Conservation (phyloP, 2,113 vertebrate species). For the Rhinichthys klamathensis region DNA sequence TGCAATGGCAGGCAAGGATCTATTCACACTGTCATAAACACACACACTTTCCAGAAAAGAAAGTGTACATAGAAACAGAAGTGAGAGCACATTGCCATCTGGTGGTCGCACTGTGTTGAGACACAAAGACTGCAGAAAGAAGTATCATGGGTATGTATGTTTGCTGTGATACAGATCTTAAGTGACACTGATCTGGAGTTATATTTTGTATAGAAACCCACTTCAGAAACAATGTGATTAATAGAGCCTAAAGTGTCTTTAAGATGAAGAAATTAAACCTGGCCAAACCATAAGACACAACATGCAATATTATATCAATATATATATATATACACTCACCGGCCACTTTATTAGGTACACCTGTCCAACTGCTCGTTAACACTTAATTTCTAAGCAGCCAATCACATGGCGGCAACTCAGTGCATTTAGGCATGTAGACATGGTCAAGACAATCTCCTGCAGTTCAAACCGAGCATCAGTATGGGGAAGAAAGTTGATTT, state of each 20-base stretch:
- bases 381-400: too few relatives aligned
- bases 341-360: too few relatives aligned
- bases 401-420: too few relatives aligned
- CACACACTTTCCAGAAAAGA: background rate
- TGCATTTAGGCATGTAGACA: too few relatives aligned
- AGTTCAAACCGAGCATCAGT: too few relatives aligned
- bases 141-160: background rate
- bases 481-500: too few relatives aligned
- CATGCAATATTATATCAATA: background rate
- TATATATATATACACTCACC: too few relatives aligned
- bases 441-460: too few relatives aligned
- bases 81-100: slow-evolving; percentile 32
- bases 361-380: too few relatives aligned
- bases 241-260: background rate
- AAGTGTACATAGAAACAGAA: background rate
- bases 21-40: slow-evolving; percentile 30
- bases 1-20: slow-evolving; percentile 50
- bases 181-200: background rate
- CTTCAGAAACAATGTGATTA: background rate
- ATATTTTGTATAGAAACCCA: background rate
- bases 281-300: background rate
- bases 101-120: background rate
- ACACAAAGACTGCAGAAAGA: background rate
- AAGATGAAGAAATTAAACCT: background rate
- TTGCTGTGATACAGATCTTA: background rate